Evolutionary conservation across 2,888 invertebrate species (phyloP), one percentile per base, ranked within the genome.

Genomic region (Trichogramma evanescens): DNA sequence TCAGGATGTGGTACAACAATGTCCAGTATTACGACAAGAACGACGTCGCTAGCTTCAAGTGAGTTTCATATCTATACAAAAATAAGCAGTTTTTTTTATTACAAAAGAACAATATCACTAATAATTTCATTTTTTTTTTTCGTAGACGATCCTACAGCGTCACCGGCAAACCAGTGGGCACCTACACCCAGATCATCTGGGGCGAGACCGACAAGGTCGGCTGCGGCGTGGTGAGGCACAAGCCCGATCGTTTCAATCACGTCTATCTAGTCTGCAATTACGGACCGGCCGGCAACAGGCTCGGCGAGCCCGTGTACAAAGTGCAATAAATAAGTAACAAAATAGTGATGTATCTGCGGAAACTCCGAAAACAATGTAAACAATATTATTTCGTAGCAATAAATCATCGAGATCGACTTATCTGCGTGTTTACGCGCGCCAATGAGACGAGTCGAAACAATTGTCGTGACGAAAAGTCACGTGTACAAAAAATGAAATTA

Each of bases 171-270:
- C 65, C 63, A 10, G 40, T 41, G 8, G 76, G 78, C 3, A 78
- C 79, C 65, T 80, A 78, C 67, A 79, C 77, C 1, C 79, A 82
- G 74, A 68, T 82, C 54, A 72, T 81, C 40, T 54, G 49, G 81
- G 82, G 78, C 1, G 71, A 75, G 9, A 77, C 81, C 0, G 69
- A 70, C 51, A 66, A 67, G 26, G 67, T 82, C 26, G 82, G 82
- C 7, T 82, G 82, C 63, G 82, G 81, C 13, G 73, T 70, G 63
- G 71, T 78, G 3, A 70, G 70, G 48, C 82, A 76, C 70, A 40
- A 56, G 4, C 3, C 71, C 71, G 52, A 68, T 68, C 38, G 38
- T 1, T 62, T 41, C 61, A 54, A 70, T 59, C 6, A 4, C 9
- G 67, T 6, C 6, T 38, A 9, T n/a, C 26, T 54, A 6, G 45